Conservation (phyloP, 2,888 invertebrate species). For the Oithona nana region DNA sequence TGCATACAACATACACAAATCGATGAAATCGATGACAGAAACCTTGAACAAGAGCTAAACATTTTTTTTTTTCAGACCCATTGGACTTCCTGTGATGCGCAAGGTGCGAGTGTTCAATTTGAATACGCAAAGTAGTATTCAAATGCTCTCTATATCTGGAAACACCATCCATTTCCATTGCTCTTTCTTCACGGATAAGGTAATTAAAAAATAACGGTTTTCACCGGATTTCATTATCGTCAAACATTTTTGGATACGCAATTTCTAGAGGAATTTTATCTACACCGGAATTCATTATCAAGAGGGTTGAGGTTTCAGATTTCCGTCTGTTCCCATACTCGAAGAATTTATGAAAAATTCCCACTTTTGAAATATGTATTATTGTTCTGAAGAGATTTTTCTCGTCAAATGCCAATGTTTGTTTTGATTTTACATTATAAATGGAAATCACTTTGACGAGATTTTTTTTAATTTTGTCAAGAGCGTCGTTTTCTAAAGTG, state of each 20-base stretch:
- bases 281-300: background rate
- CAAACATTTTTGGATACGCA: too few relatives aligned
- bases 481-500: too few relatives aligned
- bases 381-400: too few relatives aligned
- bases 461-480: background rate
- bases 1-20: background rate
- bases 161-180: conserved; percentile 89
- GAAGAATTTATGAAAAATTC: too few relatives aligned
- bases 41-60: too few relatives aligned
- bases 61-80: conserved; percentile 39
- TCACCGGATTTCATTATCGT: too few relatives aligned
- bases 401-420: too few relatives aligned
- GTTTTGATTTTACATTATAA: too few relatives aligned
- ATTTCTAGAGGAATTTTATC: background rate
- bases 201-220: conserved; percentile 31
- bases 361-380: too few relatives aligned
- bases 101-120: conserved; percentile 70
- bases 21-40: background rate
- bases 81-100: conserved; percentile 69
- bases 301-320: background rate
- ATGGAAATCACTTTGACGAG: too few relatives aligned
- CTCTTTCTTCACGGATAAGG: conserved; percentile 89
- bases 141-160: conserved; percentile 81
- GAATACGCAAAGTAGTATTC: conserved; percentile 64
- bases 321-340: too few relatives aligned